Evolutionary conservation across 2,888 invertebrate species (phyloP).

Genomic region (Pristionchus fissidentatus): DNA sequence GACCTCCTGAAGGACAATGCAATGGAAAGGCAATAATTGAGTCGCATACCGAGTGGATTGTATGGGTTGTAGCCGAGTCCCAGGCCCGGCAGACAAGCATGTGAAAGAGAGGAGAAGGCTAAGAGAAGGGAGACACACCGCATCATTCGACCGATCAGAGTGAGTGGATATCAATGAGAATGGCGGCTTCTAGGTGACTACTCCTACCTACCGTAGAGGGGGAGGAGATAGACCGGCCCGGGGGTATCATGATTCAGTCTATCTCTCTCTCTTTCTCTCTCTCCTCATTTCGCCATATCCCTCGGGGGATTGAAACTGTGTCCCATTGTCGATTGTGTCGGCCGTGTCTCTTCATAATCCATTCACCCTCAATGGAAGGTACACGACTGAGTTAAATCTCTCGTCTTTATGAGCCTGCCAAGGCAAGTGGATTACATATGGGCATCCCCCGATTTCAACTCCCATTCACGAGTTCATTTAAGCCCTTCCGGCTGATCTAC

Average conservation of each 20-base stretch:
- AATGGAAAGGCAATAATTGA: neutral
- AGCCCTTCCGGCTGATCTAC: slow-evolving; percentile 31
- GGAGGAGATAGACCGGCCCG: slow-evolving; percentile 43
- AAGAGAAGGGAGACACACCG: slow-evolving; percentile 33
- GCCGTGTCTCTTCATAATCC: slow-evolving; percentile 43
- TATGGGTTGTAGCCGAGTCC: slow-evolving; percentile 25
- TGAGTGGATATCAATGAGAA: neutral
- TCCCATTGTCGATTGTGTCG: slow-evolving; percentile 41
- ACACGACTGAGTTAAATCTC: slow-evolving; percentile 29
- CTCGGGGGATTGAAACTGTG: slow-evolving; percentile 48
- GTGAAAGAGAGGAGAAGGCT: neutral
- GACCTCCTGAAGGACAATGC: neutral
- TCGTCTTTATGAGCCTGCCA: slow-evolving; percentile 29
- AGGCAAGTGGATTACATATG: slow-evolving; percentile 46
- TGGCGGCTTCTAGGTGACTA: slow-evolving; percentile 36
- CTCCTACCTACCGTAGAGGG: slow-evolving; percentile 36
- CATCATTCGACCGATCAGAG: slow-evolving; percentile 35
- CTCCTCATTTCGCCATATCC: slow-evolving; percentile 5
- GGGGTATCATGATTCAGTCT: slow-evolving; percentile 38
- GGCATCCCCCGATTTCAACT: neutral
- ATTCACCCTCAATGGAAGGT: slow-evolving; percentile 14
- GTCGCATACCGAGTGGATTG: slow-evolving; percentile 29
- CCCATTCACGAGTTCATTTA: neutral
- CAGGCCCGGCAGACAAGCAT: slow-evolving; percentile 45
- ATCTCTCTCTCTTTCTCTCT: slow-evolving; percentile 13